phyloP scores from a whole-genome alignment of 1,140 invertebrate genomes.

The Aradophagus sp. region DNA sequence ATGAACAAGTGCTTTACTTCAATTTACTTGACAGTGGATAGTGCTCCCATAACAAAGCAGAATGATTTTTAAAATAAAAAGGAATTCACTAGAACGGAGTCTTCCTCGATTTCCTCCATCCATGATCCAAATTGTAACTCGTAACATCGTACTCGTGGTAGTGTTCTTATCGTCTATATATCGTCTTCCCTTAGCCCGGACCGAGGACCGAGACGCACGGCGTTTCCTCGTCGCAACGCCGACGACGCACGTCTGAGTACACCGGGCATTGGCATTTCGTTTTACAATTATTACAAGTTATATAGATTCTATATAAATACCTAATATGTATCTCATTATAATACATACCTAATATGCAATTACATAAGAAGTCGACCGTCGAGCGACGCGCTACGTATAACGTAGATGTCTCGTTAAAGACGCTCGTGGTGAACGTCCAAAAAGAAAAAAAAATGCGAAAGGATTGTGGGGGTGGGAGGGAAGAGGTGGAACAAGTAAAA shows the following conservation, averaged over 20 bases:
- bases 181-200: conserved; percentile 39
- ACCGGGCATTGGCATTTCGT: conserved; percentile 72
- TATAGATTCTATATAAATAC: conserved; percentile 75
- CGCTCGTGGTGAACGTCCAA: conserved; percentile 29
- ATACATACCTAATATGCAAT: conserved; percentile 75
- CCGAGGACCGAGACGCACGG: conserved; percentile 28
- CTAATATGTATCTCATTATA: conserved; percentile 74
- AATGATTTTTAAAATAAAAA: too few relatives aligned
- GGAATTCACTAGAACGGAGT: conserved; percentile 2
- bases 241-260: conserved; percentile 64
- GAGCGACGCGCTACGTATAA: conserved; percentile 62
- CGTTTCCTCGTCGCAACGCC: conserved; percentile 28
- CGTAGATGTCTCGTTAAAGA: conserved; percentile 59
- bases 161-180: conserved; percentile 41
- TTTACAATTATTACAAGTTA: conserved; percentile 73
- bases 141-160: conserved; percentile 44
- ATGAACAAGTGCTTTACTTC: not conserved
- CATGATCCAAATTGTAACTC: conserved; percentile 42
- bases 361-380: conserved; percentile 71
- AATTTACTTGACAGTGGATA: too few relatives aligned
- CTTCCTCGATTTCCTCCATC: conserved; percentile 22
- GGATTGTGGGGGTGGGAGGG: conserved; percentile 3
- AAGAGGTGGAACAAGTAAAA: conserved; percentile 18
- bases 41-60: too few relatives aligned
- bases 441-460: conserved; percentile 14